Base-by-base conservation (phyloP, 1,140 invertebrate genomes). In the Bursaphelenchus mucronatus region DNA sequence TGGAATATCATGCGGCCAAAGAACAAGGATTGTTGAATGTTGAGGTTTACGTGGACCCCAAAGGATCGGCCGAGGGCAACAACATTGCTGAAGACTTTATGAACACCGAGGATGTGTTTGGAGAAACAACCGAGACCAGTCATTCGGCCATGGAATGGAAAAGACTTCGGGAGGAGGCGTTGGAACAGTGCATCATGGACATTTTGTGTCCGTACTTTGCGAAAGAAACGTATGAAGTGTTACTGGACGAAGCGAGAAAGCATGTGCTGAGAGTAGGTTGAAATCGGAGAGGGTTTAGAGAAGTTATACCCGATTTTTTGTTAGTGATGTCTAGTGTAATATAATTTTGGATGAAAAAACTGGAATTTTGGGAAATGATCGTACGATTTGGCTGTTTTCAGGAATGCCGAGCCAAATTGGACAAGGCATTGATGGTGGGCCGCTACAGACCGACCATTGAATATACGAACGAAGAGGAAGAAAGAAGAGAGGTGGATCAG, bases 61-160 rank as follows among this genome's bases (percentile, higher is more conserved):
- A 49, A 11, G 68, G 52, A 15, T 13, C 11, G 9, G 19, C 5
- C 43, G 15, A 13, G 40, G 41, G 17, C 17, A 13, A 54, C 43
- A n/a, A 55, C 17, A 17, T 40, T 57, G 52, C 40, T 59, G 15
- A 56, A 45, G 43, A 40, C 39, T 15, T 11, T 64, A 17, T 62
- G 44, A 71, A 40, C 13, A 9, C n/a, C 9, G 19, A 59, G 10
- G 39, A 17, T 15, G 54, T 69, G 15, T 74, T 68, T 2, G 65
- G 54, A 7, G 70, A 63, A 30, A 40, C 51, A 85, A 95, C 98
- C 84, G 95, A 97, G 82, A 97, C 94, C 82, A 93, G 90, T 74
- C 91, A 92, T 72, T 89, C 89, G 70, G 94, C 96, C 0, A 89
- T 96, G 78, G 90, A 94, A 66, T 99, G 96, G 96, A 98, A 99